Percentiles rank a stretch among this genome's conserved stretches.
phyloP scores from a whole-genome alignment of 2,888 invertebrate species.

The Microchrysa polita region DNA sequence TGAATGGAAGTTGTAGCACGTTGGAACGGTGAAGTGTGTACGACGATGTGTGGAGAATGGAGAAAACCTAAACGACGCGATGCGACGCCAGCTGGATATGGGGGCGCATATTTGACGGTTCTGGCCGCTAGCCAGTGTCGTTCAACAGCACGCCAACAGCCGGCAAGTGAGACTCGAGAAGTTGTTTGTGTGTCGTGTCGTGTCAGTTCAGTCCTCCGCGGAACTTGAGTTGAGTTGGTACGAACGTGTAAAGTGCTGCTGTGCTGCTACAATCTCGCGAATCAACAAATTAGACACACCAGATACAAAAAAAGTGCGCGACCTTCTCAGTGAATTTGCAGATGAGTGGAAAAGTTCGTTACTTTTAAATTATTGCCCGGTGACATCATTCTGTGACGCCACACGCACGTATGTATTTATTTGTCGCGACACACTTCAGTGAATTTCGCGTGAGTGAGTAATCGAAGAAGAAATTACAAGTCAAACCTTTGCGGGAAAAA shows the following conservation, averaged over 20 bases:
- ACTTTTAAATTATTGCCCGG: constrained; percentile 16
- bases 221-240: constrained; percentile 21
- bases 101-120: not conserved
- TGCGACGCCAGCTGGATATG: not conserved
- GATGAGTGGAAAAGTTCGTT: constrained; percentile 34
- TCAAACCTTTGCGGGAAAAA: not conserved
- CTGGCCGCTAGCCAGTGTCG: constrained; percentile 18
- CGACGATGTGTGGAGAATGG: constrained; percentile 30
- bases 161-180: constrained; percentile 20
- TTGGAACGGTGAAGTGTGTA: constrained; percentile 24
- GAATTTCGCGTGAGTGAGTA: constrained; percentile 19
- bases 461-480: constrained; percentile 1
- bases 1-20: constrained; percentile 6
- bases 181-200: too few species aligned
- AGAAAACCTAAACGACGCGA: not conserved
- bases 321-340: constrained; percentile 7
- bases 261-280: not conserved
- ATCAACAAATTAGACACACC: not conserved
- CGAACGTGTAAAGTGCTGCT: too few species aligned
- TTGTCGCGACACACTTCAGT: constrained; percentile 5
- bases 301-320: not conserved
- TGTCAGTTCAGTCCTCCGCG: constrained; percentile 21
- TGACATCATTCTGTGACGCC: constrained; percentile 37
- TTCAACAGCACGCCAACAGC: constrained; percentile 25
- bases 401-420: not conserved